Evolutionary conservation across 2,888 invertebrate genomes (phyloP).

Genomic region (Apamea monoglypha): DNA sequence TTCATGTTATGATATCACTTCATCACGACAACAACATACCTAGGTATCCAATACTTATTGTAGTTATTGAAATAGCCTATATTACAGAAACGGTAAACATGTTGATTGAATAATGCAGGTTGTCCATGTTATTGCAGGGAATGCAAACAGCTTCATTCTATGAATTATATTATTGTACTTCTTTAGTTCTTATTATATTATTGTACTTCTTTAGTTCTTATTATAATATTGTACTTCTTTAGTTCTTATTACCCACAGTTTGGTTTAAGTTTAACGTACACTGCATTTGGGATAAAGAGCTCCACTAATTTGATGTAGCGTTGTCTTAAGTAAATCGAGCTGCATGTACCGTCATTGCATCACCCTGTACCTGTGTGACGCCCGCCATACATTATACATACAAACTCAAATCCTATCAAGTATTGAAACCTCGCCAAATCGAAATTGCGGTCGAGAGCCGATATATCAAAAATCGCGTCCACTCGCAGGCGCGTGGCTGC

Average conservation of each 20-base stretch:
- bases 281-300: neutral
- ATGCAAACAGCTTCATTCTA: neutral
- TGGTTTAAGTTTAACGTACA: neutral
- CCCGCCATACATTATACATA: constrained; percentile 43
- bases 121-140: neutral
- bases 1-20: constrained; percentile 7
- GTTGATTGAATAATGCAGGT: neutral
- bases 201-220: too few species aligned
- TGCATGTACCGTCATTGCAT: neutral
- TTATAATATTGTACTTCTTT: neutral
- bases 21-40: neutral
- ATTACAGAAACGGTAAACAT: neutral
- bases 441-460: constrained; percentile 60
- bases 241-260: neutral
- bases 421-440: constrained; percentile 67
- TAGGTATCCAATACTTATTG: neutral
- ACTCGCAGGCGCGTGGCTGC: constrained; percentile 31
- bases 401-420: constrained; percentile 53
- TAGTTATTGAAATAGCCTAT: neutral
- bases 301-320: neutral
- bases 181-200: neutral
- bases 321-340: neutral
- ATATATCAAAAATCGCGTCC: constrained; percentile 62
- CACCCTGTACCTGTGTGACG: neutral
- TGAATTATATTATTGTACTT: too few species aligned